phyloP scores from a whole-genome alignment of 1,140 invertebrate species.

The Hetaerina americana region DNA sequence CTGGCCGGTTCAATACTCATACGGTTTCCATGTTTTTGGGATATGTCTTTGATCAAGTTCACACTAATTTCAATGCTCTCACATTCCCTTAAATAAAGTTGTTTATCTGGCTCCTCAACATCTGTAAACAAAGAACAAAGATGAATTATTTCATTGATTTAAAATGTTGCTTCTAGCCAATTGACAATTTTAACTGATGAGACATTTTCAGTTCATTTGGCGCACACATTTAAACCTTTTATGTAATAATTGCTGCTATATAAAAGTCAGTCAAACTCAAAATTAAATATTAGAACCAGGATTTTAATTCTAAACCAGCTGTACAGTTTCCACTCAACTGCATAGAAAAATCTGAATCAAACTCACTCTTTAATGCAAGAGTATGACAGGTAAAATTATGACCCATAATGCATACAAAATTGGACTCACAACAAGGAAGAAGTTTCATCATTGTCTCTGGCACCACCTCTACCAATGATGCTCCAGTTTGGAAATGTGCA shows the following conservation, averaged over 20 bases:
- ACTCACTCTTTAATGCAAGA: no score
- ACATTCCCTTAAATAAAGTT: neutral
- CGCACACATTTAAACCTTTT: no score
- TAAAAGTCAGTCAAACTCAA: no score
- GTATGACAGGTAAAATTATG: no score
- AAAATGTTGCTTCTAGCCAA: neutral
- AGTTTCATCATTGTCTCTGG: slow-evolving; percentile 33
- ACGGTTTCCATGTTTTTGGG: neutral
- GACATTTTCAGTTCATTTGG: no score
- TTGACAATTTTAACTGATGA: no score
- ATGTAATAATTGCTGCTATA: no score
- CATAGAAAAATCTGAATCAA: no score
- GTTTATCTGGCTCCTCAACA: neutral
- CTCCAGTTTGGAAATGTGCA: slow-evolving; percentile 35
- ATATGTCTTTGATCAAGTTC: neutral
- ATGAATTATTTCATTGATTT: neutral
- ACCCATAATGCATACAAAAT: neutral
- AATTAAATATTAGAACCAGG: no score
- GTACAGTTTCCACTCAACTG: no score
- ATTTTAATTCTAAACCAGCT: no score
- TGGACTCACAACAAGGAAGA: slow-evolving; percentile 41
- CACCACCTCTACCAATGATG: slow-evolving; percentile 32
- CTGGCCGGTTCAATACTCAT: neutral
- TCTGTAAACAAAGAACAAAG: neutral
- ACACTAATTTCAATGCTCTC: neutral